These are phyloP conservation scores for Aradus depressus DNA, from an alignment of 2,888 invertebrate genomes.

Conservation along the genomic window DNA sequence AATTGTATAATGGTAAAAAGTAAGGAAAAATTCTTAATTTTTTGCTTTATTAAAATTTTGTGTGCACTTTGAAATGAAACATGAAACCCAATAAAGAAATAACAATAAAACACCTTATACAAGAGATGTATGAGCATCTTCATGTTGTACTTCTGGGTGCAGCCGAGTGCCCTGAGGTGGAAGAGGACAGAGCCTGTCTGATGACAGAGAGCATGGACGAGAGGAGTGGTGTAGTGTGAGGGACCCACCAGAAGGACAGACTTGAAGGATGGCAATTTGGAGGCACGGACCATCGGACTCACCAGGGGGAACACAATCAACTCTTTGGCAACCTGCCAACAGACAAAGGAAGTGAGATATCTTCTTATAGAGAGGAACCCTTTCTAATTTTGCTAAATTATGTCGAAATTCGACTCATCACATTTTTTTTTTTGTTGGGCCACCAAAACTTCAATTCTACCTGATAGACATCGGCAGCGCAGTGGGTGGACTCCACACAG, in stretches of 20 bases:
- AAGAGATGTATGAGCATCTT: constrained; percentile 55
- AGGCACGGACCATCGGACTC: constrained; percentile 34
- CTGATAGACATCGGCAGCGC: constrained; percentile 45
- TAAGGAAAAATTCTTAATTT: too few species aligned
- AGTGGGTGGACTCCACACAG: constrained; percentile 41
- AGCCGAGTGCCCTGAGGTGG: constrained; percentile 58
- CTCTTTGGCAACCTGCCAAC: constrained; percentile 44
- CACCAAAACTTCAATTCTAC: too few species aligned
- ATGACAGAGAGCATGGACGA: constrained; percentile 61
- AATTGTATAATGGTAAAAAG: too few species aligned
- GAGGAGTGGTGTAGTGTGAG: constrained; percentile 53
- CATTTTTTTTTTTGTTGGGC: too few species aligned
- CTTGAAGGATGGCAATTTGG: constrained; percentile 37
- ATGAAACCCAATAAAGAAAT: too few species aligned
- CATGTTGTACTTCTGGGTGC: constrained; percentile 53
- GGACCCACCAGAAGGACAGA: constrained; percentile 61
- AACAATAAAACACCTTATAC: constrained; percentile 51
- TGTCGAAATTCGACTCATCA: too few species aligned
- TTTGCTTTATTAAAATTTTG: too few species aligned
- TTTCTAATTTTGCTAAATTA: too few species aligned
- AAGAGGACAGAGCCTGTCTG: constrained; percentile 65
- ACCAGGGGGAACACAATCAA: constrained; percentile 50
- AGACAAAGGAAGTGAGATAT: too few species aligned
- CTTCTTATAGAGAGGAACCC: neutral
- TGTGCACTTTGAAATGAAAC: too few species aligned